Conservation (phyloP, 2,888 invertebrate species). For the Tryphoninae sp. region DNA sequence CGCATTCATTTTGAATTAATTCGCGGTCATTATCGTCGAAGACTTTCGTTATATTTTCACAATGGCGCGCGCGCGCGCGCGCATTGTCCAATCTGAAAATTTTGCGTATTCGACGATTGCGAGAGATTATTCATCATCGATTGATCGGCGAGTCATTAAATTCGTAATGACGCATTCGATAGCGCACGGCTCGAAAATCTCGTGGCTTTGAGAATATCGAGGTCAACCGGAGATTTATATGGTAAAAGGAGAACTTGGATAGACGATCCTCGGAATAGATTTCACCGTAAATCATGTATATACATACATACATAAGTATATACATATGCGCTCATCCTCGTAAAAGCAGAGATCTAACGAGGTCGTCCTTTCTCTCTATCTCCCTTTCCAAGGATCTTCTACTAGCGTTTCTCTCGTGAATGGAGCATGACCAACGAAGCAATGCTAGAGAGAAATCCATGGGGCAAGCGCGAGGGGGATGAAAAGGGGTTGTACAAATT, state of each 20-base stretch:
- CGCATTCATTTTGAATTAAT: no score
- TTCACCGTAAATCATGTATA: slow-evolving; percentile 9
- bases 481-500: slow-evolving; percentile 42
- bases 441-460: slow-evolving; percentile 42
- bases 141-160: no score
- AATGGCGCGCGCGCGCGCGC: no score
- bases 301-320: background rate
- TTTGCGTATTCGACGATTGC: no score
- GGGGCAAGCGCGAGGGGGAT: slow-evolving; percentile 4
- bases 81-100: no score
- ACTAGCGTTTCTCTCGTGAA: slow-evolving; percentile 28
- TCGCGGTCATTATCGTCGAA: no score
- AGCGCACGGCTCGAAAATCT: no score
- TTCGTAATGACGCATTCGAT: no score
- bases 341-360: slow-evolving; percentile 46
- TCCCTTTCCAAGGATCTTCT: slow-evolving; percentile 29
- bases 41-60: no score
- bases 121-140: no score
- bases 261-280: slow-evolving; percentile 43
- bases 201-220: no score
- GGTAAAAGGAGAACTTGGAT: slow-evolving; percentile 10
- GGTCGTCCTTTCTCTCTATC: slow-evolving; percentile 22
- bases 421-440: slow-evolving; percentile 34
- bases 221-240: background rate
- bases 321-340: slow-evolving; percentile 11